Evolutionary conservation across 2,888 invertebrate species (phyloP).

Genomic region (Xestia c-nigrum): DNA sequence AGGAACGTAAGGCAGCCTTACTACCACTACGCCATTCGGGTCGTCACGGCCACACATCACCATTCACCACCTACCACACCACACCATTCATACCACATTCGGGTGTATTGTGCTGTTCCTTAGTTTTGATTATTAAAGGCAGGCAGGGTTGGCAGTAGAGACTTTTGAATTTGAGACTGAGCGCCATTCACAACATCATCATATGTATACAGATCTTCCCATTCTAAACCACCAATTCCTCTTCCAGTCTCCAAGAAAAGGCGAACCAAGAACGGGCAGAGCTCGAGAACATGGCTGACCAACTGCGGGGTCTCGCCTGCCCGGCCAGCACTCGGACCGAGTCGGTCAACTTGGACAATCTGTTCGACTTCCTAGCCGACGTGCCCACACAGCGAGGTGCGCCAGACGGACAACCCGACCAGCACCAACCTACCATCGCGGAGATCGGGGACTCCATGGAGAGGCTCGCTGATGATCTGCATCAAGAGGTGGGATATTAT

Average conservation of each 20-base stretch:
- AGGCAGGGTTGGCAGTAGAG: neutral
- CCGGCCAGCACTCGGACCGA: constrained; percentile 89
- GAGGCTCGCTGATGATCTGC: constrained; percentile 94
- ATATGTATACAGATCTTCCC: neutral
- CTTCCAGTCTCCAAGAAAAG: constrained; percentile 92
- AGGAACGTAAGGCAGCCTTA: no score
- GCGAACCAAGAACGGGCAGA: constrained; percentile 91
- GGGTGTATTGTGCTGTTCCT: no score
- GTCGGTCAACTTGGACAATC: constrained; percentile 96
- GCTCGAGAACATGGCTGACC: constrained; percentile 87
- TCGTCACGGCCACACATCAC: no score
- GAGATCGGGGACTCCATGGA: constrained; percentile 97
- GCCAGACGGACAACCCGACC: constrained; percentile 88
- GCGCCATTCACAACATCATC: neutral
- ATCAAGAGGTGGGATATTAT: constrained; percentile 92
- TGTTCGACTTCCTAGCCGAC: constrained; percentile 97
- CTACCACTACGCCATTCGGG: no score
- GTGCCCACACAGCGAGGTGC: constrained; percentile 90
- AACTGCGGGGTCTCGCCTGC: constrained; percentile 82
- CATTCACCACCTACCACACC: no score
- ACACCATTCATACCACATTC: no score
- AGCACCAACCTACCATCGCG: constrained; percentile 92
- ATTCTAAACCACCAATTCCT: neutral
- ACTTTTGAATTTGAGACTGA: neutral
- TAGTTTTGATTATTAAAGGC: no score